Base-by-base conservation (phyloP, 2,113 vertebrate genomes). In the Natator depressus region DNA sequence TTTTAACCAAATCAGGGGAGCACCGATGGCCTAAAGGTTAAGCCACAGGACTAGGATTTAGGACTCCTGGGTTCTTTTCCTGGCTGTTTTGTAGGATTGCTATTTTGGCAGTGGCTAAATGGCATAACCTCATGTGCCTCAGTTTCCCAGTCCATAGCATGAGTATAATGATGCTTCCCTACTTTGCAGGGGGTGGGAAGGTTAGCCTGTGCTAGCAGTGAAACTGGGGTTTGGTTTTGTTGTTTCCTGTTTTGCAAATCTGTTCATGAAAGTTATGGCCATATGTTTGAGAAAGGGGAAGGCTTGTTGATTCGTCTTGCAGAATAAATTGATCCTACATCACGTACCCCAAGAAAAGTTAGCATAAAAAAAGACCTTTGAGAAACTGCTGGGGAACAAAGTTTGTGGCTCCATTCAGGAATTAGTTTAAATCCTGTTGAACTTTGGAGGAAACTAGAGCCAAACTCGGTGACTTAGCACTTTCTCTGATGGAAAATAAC, bases 61-160 rank as follows among this genome's bases (percentile, higher is more conserved):
- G 31, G 47, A 4, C 35, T 89, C 0, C 0, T 54, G 10, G n/a
- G 20, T 59, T 27, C 76, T 59, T 2, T 35, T 55, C 0, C 0
- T 1, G 89, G 50, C 51, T 22, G 38, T 75, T 62, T 49, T 62
- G 42, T 80, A 0, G 27, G 62, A 83, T 95, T 72, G 85, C 81
- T 57, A 82, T 19, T n/a, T 86, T 72, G 16, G 2, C n/a, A 47
- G 25, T 27, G 12, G 20, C 20, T 42, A 42, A 46, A 46, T 76
- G 24, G 72, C 22, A 25, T 42, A 76, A 46, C 42, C 38, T 25
- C 12, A 59, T 13, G 24, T 89, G 50, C 31, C 59, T 79, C 80
- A 50, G 16, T 65, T 87, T 84, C 62, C 42, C 72, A 20, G 38
- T 84, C 86, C 2, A 46, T 76, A 76, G 42, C 22, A 46, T 76